Base-by-base conservation (phyloP, 2,113 vertebrate genomes). In the Zingel zingel region DNA sequence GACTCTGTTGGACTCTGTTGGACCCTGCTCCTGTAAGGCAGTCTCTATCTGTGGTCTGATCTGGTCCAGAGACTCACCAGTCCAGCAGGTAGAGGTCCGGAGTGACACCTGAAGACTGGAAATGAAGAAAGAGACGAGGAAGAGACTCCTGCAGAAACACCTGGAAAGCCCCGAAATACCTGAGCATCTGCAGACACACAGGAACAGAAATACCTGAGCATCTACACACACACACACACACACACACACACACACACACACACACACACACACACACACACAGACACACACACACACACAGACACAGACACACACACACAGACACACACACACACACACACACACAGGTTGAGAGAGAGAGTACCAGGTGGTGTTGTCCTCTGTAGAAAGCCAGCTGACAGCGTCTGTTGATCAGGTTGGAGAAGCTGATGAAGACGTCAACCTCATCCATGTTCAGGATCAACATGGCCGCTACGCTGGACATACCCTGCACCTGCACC, bases 11-110 rank as follows among this genome's bases (percentile, higher is more conserved):
- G 6, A 33, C 33, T 6, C 2, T 33, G 6, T 33, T 33, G 33
- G 33, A 33, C 33, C 5, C 33, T 33, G 33, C 6, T 33, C 33
- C 33, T 33, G 33, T 33, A 33, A 6, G 33, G 6, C 33, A 33
- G 21, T 27, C 23, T 48, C 8, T 27, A 9, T 53, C 8, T 43
- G 33, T 25, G 33, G 21, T 54, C 12, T 39, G 33, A 33, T 33
- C 33, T 33, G 33, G 6, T 33, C 33, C 33, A 33, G 33, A 6
- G 53, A 67, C 76, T 78, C 76, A 78, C 76, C 76, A 78, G 56
- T 78, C 76, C 76, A 78, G 36, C 65, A 78, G 76, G 65, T 78
- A 78, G 54, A 78, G 65, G 45, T 78, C 76, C 1, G 76, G 76
- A 4, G 76, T 78, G 21, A 78, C 14, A 33, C 27, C 76, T 27